phyloP scores from a whole-genome alignment of 2,797 vertebrate species.

The Kryptolebias ocellatus region DNA sequence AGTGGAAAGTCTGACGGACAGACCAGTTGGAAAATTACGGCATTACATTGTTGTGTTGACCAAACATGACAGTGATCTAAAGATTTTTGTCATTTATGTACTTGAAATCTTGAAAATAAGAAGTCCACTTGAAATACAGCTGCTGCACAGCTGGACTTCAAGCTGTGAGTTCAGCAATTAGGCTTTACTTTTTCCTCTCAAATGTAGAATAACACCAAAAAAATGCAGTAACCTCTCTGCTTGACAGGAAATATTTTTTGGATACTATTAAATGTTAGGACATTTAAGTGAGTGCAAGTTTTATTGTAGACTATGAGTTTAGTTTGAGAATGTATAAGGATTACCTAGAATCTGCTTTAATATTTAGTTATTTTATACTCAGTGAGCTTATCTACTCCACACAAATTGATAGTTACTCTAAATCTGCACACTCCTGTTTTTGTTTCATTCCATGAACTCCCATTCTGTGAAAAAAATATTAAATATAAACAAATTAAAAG shows the following conservation, averaged over 20 bases:
- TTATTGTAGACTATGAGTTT: background rate
- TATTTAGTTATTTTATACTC: constrained; percentile 17
- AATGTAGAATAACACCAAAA: constrained; percentile 9
- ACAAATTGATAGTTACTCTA: background rate
- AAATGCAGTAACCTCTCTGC: background rate
- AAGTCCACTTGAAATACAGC: constrained; percentile 8
- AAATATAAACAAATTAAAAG: background rate
- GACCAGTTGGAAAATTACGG: constrained; percentile 14
- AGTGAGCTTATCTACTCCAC: constrained; percentile 3
- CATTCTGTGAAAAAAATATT: constrained; percentile 9
- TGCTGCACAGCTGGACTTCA: constrained; percentile 1
- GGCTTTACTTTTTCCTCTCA: constrained; percentile 1
- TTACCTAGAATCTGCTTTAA: constrained; percentile 1
- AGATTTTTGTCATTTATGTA: constrained; percentile 4
- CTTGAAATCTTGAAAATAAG: constrained; percentile 3
- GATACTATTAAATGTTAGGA: background rate
- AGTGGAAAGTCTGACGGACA: constrained; percentile 54
- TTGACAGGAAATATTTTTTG: constrained; percentile 2
- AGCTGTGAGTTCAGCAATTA: constrained; percentile 1
- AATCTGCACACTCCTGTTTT: background rate
- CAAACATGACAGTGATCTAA: constrained; percentile 15
- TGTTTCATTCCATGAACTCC: constrained; percentile 12
- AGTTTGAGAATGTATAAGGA: background rate
- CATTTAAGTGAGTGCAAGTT: background rate
- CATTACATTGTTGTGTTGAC: constrained; percentile 5